Evolutionary conservation across 2,113 vertebrate species (phyloP), one percentile per base, ranked within the genome.

Genomic region (Edolisoma coerulescens): DNA sequence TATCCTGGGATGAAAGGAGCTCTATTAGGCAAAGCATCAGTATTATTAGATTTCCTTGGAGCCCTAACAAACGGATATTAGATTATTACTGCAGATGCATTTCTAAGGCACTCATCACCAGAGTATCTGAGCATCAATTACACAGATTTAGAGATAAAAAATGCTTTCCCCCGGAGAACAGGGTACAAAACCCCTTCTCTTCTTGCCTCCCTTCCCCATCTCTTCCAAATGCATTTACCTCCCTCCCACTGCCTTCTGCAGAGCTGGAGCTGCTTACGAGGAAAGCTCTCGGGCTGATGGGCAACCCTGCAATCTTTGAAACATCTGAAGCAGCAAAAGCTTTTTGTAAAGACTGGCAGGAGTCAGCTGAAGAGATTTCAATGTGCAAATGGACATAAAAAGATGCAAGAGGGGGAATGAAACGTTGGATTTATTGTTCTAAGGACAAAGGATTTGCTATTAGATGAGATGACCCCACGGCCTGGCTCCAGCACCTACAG

Each of bases 51-150:
- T 97, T 95, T 96, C 95, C 97, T 97, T 68, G 86, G 96, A 97
- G 97, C 89, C 95, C 96, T 96, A 97, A 97, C 96, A 96, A 89
- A 97, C 23, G 79, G 97, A 96, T 96, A 97, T 97, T 96, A 97
- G 96, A 95, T 97, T 97, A 97, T 97, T 97, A 96, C 92, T 87
- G 92, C 90, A 95, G 93, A 96, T 96, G 93, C 84, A 88, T 96
- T 96, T 96, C 96, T 95, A 94, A 97, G 93, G 92, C 96, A 89
- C 94, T 97, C 94, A 75, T 93, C 96, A 85, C 90, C 90, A 87
- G 89, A 95, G 92, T 97, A 96, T 93, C 89, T 95, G 90, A 84
- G 90, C 94, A 96, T 95, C 97, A 97, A 96, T 97, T 97, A 97
- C 73, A 91, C 85, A 96, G 94, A 97, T 96, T 96, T 96, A 93